phyloP scores from a whole-genome alignment of 2,113 vertebrate species.

The Vanacampus margaritifer region DNA sequence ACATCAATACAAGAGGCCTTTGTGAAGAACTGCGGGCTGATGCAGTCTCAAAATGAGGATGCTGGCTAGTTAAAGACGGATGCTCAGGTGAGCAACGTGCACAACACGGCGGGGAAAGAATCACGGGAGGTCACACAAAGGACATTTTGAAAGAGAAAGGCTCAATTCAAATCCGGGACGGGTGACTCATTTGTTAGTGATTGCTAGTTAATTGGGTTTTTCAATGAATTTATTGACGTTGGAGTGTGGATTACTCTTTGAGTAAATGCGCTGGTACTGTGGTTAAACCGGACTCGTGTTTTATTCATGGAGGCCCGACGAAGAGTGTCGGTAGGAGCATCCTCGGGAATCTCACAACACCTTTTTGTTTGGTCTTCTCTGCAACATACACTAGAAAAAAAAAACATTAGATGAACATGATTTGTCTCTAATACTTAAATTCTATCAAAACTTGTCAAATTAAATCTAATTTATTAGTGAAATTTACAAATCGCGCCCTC shows the following conservation, averaged over 20 bases:
- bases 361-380: neutral
- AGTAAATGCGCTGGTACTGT: conserved; percentile 11
- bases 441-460: no score
- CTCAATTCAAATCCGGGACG: neutral
- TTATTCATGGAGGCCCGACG: conserved; percentile 31
- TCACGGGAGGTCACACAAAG: conserved; percentile 9
- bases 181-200: conserved; percentile 3
- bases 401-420: no score
- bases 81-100: conserved; percentile 36
- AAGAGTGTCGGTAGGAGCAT: conserved; percentile 25
- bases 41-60: conserved; percentile 29
- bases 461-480: no score
- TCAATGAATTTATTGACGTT: neutral
- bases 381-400: neutral
- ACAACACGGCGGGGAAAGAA: neutral
- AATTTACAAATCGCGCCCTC: no score
- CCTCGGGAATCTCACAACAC: neutral
- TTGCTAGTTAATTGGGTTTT: conserved; percentile 2
- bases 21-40: conserved; percentile 40
- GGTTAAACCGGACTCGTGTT: conserved; percentile 34
- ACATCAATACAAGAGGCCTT: conserved; percentile 61
- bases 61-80: conserved; percentile 28
- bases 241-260: conserved; percentile 1
- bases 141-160: conserved; percentile 2
- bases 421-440: no score